Conservation (phyloP, 2,888 invertebrate species). For the Caenorhabditis wallacei region DNA sequence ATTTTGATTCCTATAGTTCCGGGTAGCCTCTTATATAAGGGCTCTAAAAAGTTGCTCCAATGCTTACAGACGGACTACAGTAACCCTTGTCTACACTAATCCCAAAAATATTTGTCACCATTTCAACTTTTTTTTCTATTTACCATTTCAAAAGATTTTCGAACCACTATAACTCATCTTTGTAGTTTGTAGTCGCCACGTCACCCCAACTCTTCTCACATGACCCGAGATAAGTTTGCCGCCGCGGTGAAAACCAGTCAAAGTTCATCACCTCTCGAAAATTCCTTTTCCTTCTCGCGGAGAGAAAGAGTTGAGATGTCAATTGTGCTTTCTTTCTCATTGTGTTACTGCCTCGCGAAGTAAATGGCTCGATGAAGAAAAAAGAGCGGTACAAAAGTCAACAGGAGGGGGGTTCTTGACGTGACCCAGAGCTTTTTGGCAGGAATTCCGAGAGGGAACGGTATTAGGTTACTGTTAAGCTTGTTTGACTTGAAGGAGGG, state of each 20-base stretch:
- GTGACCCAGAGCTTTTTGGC: constrained; percentile 31
- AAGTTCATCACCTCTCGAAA: constrained; percentile 11
- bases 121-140: neutral
- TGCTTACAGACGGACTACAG: too few species aligned
- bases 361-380: constrained; percentile 4
- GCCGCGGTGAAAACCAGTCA: constrained; percentile 14
- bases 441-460: neutral
- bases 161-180: neutral
- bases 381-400: constrained; percentile 28
- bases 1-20: too few species aligned
- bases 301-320: too few species aligned
- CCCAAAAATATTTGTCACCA: constrained; percentile 8
- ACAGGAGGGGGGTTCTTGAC: constrained; percentile 27
- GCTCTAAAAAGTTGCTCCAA: too few species aligned
- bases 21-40: too few species aligned
- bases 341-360: constrained; percentile 5
- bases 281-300: neutral
- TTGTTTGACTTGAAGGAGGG: constrained; percentile 2
- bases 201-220: constrained; percentile 19
- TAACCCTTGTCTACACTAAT: neutral
- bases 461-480: constrained; percentile 59
- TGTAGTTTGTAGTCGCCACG: constrained; percentile 1
- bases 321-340: neutral
- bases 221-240: constrained; percentile 26
- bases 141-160: constrained; percentile 4